Evolutionary conservation across 2,888 invertebrate species (phyloP).

Genomic region (Epinotia ramella): DNA sequence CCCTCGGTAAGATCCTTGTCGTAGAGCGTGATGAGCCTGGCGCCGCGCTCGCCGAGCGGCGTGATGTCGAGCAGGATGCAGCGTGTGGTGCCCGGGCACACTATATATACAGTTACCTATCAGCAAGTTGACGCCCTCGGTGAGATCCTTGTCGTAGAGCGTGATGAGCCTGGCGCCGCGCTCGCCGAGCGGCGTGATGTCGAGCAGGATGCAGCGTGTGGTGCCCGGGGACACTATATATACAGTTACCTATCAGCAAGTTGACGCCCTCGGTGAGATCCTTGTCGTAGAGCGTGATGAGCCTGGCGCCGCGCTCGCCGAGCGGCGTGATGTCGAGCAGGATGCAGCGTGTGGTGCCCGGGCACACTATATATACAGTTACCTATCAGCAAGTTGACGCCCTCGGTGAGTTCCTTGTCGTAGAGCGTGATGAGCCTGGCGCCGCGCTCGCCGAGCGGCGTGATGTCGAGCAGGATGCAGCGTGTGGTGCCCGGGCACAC

Average conservation of each 20-base stretch:
- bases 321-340: constrained; percentile 89
- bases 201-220: no score
- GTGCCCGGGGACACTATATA: not conserved
- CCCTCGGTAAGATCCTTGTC: constrained; percentile 91
- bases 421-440: constrained; percentile 88
- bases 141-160: no score
- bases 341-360: constrained; percentile 65
- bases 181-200: no score
- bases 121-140: no score
- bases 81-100: not conserved
- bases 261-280: constrained; percentile 90
- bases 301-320: constrained; percentile 87
- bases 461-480: constrained; percentile 86
- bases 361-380: no score
- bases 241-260: constrained; percentile 87
- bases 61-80: constrained; percentile 88
- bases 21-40: constrained; percentile 88
- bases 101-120: no score
- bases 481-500: constrained; percentile 77
- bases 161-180: no score
- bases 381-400: constrained; percentile 86
- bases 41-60: constrained; percentile 87
- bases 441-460: constrained; percentile 87
- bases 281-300: constrained; percentile 90
- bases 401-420: constrained; percentile 90